A percentile compares a stretch with the other conserved stretches of the same genome.
Conservation (phyloP, 1,140 invertebrate species). For the Episyrphus balteatus region DNA sequence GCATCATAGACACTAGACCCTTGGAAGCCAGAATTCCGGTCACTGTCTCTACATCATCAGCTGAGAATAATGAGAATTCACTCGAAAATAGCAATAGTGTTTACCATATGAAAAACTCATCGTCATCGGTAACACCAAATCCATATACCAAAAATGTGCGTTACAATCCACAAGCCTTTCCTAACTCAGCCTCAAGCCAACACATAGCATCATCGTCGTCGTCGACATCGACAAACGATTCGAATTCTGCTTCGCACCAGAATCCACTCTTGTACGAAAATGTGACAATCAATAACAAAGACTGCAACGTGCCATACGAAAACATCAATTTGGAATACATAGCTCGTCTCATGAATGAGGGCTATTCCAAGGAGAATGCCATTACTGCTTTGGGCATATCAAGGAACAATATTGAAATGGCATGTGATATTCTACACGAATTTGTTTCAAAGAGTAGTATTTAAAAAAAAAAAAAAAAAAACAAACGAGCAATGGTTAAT, state of each 20-base stretch:
- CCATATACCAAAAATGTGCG: constrained; percentile 10
- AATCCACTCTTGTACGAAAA: constrained; percentile 34
- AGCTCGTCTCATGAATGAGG: constrained; percentile 71
- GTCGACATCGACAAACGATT: constrained; percentile 7
- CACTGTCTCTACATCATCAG: not conserved
- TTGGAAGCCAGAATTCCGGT: constrained; percentile 22
- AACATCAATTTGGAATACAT: constrained; percentile 89
- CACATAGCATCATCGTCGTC: constrained; percentile 11
- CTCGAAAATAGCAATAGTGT: not conserved
- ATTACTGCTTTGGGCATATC: constrained; percentile 83
- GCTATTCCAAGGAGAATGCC: constrained; percentile 80
- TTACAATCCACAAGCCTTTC: constrained; percentile 15
- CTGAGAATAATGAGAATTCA: not conserved
- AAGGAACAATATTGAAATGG: constrained; percentile 87
- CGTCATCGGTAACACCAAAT: constrained; percentile 1
- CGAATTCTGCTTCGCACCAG: constrained; percentile 1
- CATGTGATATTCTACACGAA: constrained; percentile 87
- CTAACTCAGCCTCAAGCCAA: constrained; percentile 2
- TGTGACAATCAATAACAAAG: constrained; percentile 36
- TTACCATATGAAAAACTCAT: constrained; percentile 1
- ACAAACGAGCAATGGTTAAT: too few relatives aligned
- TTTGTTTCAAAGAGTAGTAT: constrained; percentile 50
- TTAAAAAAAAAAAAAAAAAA: constrained; percentile 14
- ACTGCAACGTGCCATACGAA: constrained; percentile 55
- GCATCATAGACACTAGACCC: constrained; percentile 49